Percentiles rank a stretch among this genome's conserved stretches.
Evolutionary conservation across 2,113 vertebrate genomes (phyloP).

Genomic region (Scolopax mira): DNA sequence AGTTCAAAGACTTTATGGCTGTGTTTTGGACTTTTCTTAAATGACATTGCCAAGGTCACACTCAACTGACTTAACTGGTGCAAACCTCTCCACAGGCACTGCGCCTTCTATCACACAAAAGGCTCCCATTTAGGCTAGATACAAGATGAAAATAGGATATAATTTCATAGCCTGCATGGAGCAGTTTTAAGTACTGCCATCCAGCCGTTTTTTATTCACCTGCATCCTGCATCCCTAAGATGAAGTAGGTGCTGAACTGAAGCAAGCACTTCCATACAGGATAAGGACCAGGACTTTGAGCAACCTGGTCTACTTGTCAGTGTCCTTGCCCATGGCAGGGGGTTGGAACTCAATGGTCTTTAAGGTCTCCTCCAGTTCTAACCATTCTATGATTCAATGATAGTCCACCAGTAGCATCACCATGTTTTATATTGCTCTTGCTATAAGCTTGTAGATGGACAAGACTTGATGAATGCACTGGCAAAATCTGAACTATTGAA

Average conservation of each 20-base stretch:
- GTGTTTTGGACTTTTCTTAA: not conserved
- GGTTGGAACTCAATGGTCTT: too few species aligned
- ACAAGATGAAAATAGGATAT: not conserved
- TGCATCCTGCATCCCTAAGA: not conserved
- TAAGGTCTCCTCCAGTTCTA: too few species aligned
- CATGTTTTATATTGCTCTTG: not conserved
- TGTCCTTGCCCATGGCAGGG: too few species aligned
- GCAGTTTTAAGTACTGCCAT: not conserved
- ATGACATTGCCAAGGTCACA: not conserved
- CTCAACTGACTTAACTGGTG: not conserved
- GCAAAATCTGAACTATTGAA: not conserved
- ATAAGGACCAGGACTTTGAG: too few species aligned
- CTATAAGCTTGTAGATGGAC: not conserved
- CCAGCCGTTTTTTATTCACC: not conserved
- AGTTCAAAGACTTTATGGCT: not conserved
- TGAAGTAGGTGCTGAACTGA: not conserved
- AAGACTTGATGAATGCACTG: not conserved
- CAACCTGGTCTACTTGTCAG: too few species aligned
- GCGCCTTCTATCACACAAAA: rapidly evolving
- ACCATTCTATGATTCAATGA: too few species aligned
- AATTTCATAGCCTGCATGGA: not conserved
- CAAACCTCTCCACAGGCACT: not conserved
- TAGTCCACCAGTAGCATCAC: not conserved
- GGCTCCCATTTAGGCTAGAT: not conserved
- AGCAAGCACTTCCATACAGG: not conserved